These are phyloP conservation scores for Phaethornis superciliosus DNA, from an alignment of 2,113 vertebrate species.

Conservation along the genomic window DNA sequence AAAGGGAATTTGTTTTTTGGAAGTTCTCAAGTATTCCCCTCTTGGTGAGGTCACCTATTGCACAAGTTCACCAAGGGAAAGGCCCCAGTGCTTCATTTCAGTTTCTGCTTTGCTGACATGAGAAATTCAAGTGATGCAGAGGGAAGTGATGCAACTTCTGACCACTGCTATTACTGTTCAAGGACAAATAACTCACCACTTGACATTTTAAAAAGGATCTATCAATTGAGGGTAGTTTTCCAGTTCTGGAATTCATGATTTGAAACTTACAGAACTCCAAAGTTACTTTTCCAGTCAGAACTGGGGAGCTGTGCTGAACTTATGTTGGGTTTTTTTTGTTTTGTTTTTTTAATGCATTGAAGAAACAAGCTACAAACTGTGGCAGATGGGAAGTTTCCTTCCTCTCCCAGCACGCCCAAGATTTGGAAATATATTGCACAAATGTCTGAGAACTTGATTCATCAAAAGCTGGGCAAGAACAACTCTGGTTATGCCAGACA, in stretches of 20 bases:
- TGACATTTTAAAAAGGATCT: neutral
- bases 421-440: constrained; percentile 73
- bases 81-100: constrained; percentile 8
- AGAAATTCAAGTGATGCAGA: neutral
- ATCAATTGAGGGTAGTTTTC: neutral
- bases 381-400: neutral
- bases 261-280: neutral
- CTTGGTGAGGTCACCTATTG: constrained; percentile 69
- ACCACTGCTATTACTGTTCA: neutral
- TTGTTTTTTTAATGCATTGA: neutral
- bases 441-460: constrained; percentile 71
- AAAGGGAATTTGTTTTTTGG: constrained; percentile 11
- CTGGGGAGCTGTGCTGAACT: neutral
- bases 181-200: neutral
- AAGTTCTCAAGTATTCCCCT: neutral
- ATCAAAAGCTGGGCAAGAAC: constrained; percentile 11
- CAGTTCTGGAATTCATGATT: neutral
- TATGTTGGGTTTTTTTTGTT: too few relatives aligned
- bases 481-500: neutral
- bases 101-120: neutral
- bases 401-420: constrained; percentile 4
- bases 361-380: neutral
- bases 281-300: neutral
- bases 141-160: constrained; percentile 15
- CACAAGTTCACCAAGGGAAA: constrained; percentile 68